Conservation (phyloP, 2,113 vertebrate species). For the Paracanthobrama guichenoti region DNA sequence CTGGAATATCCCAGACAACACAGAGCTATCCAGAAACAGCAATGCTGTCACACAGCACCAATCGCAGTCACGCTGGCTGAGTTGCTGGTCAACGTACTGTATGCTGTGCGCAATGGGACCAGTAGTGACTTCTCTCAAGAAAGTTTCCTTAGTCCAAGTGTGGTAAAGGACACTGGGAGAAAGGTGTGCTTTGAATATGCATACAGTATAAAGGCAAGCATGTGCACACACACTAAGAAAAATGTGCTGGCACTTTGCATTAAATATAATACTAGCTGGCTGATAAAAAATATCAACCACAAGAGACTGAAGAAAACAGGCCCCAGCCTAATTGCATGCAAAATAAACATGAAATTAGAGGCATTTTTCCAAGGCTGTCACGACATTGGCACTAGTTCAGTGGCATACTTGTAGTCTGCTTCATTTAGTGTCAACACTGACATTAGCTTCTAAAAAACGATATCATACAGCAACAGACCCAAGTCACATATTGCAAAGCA, state of each 20-base stretch:
- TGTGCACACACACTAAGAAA: not conserved
- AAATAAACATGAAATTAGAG: slow-evolving; percentile 21
- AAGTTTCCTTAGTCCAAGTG: slow-evolving; percentile 16
- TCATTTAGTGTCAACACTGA: slow-evolving; percentile 1
- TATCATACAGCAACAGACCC: not conserved
- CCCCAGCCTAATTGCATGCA: slow-evolving; percentile 25
- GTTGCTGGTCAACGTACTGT: not conserved
- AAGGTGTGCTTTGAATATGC: slow-evolving; percentile 24
- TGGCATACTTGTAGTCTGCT: not conserved
- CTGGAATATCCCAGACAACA: slow-evolving; percentile 10
- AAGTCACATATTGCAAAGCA: not conserved
- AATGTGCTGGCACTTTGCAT: slow-evolving; percentile 2
- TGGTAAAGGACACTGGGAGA: slow-evolving; percentile 30
- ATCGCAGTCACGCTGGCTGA: not conserved
- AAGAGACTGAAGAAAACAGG: slow-evolving; percentile 22
- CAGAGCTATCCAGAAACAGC: not conserved
- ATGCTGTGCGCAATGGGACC: not conserved
- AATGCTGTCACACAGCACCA: not conserved
- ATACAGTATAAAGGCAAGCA: slow-evolving; percentile 25
- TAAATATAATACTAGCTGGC: slow-evolving; percentile 43
- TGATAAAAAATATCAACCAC: slow-evolving; percentile 48
- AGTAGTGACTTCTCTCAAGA: slow-evolving; percentile 12
- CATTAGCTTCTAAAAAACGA: not conserved
- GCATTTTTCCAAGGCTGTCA: slow-evolving; percentile 18
- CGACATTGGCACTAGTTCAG: slow-evolving; percentile 1